Percentiles rank a stretch among this genome's conserved stretches.
These are phyloP conservation scores for Hyperoplus immaculatus DNA, from an alignment of 2,797 vertebrate species.

Conservation along the genomic window DNA sequence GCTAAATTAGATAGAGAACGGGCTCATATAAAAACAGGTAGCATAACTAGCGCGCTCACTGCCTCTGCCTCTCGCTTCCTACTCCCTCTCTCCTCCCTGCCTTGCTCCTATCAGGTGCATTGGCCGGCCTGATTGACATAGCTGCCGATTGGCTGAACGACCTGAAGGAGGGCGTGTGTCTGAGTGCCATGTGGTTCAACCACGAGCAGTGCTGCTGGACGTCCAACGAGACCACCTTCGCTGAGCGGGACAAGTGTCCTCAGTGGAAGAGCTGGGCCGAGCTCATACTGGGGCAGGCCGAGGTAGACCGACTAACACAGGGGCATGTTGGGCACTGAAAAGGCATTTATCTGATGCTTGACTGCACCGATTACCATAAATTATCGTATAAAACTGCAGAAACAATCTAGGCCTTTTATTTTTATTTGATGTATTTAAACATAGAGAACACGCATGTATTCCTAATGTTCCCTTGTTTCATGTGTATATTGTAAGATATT, in stretches of 20 bases:
- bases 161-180: slow-evolving; percentile 97
- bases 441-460: not conserved
- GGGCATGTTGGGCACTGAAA: not conserved
- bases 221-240: slow-evolving; percentile 96
- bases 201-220: slow-evolving; percentile 99
- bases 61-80: slow-evolving; percentile 9
- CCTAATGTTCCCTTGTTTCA: not conserved
- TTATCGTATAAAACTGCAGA: not conserved
- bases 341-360: not conserved
- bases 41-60: slow-evolving; percentile 7
- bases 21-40: not conserved
- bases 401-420: not conserved
- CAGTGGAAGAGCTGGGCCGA: slow-evolving; percentile 99
- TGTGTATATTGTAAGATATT: not conserved
- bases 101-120: slow-evolving; percentile 86
- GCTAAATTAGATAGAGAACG: not conserved
- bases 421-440: not conserved
- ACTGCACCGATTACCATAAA: not conserved
- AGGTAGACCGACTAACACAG: slow-evolving; percentile 84
- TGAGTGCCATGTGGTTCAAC: slow-evolving; percentile 98
- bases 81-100: not conserved
- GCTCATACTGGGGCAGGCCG: slow-evolving; percentile 96
- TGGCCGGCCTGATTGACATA: slow-evolving; percentile 98
- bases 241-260: slow-evolving; percentile 97
- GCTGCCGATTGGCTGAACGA: slow-evolving; percentile 99